Base-by-base conservation (phyloP, 1,140 invertebrate species). In the Apis laboriosa region DNA sequence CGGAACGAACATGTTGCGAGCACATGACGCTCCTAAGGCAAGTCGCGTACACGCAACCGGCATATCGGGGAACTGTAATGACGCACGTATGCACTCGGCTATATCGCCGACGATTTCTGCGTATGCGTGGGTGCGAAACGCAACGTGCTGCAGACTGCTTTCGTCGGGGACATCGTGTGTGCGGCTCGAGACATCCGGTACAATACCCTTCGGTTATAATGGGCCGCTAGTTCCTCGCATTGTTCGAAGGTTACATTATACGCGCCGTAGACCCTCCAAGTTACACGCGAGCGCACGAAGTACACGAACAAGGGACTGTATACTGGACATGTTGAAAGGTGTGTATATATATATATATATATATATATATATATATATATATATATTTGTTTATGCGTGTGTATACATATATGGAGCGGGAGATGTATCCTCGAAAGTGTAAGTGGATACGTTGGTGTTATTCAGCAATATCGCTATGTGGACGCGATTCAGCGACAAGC, bases 201-300 rank as follows among this genome's bases (percentile, higher is more conserved):
- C 90, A 91, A 92, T 91, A 90, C 87, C 90, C 91, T 85, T 90
- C 70, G 86, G 79, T 90, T 90, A 90, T 92, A 91, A 92, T 91
- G 86, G 90, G 82, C 77, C 85, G 79, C 86, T 87, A 87, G 90
- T 91, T 90, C 90, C 89, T 89, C 78, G 90, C 90, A 92, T 92
- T 92, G 90, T 92, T 91, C 85, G 55, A 88, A 87, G 81, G 88
- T 84, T 87, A 89, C 88, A 86, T 90, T 90, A 90, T 88, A 77
- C 78, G 72, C 84, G 71, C 77, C 61, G 58, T 64, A 72, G 28
- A 60, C 51, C 58, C 49, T 61, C 43, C 64, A 0, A 53, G 43
- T 71, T 53, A 51, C 71, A 24, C 19, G 34, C 72, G 21, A 43
- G 0, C 53, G 24, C 43, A 21, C 64, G 1, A 9, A 11, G 17